phyloP scores from a whole-genome alignment of 2,797 vertebrate species.

The Gymnopithys bicolor region DNA sequence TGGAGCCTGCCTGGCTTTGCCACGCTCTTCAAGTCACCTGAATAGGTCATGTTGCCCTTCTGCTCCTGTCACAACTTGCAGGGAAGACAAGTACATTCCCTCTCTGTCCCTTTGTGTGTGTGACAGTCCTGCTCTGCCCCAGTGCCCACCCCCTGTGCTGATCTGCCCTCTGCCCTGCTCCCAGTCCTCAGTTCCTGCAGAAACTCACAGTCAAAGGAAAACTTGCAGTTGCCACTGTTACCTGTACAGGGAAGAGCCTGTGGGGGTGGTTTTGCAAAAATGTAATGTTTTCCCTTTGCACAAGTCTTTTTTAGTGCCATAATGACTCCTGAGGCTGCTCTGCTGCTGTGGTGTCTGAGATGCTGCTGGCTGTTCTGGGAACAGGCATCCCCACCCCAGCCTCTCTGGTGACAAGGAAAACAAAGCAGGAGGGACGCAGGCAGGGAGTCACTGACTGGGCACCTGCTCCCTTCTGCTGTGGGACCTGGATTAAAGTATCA shows the following conservation, averaged over 20 bases:
- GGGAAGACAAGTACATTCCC: rapidly evolving
- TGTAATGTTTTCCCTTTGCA: neutral
- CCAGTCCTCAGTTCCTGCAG: neutral
- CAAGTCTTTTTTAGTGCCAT: neutral
- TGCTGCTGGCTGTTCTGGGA: neutral
- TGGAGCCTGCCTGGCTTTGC: neutral
- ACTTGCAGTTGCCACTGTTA: neutral
- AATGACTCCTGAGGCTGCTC: neutral
- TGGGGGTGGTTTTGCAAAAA: neutral
- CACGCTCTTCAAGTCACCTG: neutral
- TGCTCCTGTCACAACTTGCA: neutral
- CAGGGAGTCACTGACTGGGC: neutral
- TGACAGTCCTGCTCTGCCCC: neutral
- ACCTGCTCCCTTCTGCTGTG: neutral
- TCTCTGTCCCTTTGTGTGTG: neutral
- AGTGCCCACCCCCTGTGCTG: rapidly evolving
- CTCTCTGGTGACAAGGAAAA: neutral
- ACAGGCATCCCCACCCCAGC: neutral
- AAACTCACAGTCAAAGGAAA: neutral
- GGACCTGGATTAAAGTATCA: neutral
- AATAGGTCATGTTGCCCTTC: neutral
- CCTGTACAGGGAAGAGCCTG: neutral
- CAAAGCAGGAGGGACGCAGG: neutral
- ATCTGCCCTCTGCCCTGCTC: neutral
- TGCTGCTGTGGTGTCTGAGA: rapidly evolving